These are phyloP conservation scores for Sebastes nivosus DNA, from an alignment of 2,797 vertebrate species.

Conservation along the genomic window DNA sequence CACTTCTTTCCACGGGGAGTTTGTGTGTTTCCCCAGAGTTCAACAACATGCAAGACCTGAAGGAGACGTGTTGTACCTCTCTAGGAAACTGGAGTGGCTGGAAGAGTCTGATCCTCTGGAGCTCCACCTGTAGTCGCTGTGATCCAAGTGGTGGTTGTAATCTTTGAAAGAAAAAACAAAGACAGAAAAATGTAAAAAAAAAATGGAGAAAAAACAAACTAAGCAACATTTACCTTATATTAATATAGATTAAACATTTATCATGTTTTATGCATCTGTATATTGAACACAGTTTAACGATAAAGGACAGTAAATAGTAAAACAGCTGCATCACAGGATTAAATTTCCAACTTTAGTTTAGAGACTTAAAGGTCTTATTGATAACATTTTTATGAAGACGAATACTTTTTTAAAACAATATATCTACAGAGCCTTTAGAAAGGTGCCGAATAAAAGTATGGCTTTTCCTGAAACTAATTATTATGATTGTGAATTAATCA, in stretches of 20 bases:
- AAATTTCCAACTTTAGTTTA: not conserved
- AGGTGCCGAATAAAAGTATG: too few species aligned
- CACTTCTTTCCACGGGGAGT: not conserved
- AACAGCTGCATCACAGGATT: not conserved
- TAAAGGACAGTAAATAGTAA: not conserved
- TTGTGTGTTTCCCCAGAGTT: not conserved
- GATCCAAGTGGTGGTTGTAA: constrained; percentile 90
- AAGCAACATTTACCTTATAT: not conserved
- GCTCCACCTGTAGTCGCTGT: constrained; percentile 91
- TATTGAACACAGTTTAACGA: not conserved
- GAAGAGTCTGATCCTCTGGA: constrained; percentile 90
- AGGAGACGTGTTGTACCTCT: constrained; percentile 81
- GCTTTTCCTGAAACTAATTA: too few species aligned
- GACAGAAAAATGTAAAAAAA: not conserved
- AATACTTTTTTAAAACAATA: too few species aligned
- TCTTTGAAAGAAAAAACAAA: constrained; percentile 73
- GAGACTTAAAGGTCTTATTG: not conserved
- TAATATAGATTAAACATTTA: not conserved
- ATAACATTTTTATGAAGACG: too few species aligned
- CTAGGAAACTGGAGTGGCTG: constrained; percentile 87
- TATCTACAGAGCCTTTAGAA: too few species aligned
- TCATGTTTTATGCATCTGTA: not conserved
- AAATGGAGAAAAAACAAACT: not conserved
- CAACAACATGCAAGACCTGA: not conserved
- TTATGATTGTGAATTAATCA: too few species aligned